A percentile compares a stretch with the other conserved stretches of the same genome.
phyloP scores from a whole-genome alignment of 2,113 vertebrate species.

The Lophius piscatorius region DNA sequence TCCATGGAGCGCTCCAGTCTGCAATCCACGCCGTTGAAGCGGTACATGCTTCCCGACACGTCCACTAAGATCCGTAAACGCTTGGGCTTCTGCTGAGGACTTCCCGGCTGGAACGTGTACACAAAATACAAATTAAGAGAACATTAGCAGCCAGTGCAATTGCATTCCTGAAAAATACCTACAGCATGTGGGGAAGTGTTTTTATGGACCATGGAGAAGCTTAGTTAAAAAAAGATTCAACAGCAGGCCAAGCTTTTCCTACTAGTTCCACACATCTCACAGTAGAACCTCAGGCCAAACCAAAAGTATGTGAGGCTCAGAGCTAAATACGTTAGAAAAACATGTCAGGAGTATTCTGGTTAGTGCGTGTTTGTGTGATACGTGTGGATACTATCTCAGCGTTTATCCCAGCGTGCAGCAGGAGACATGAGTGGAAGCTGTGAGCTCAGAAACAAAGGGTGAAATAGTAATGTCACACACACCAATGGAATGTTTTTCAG shows the following conservation, averaged over 20 bases:
- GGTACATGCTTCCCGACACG: constrained; percentile 97
- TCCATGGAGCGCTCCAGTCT: constrained; percentile 96
- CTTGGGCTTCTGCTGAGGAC: constrained; percentile 94
- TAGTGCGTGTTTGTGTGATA: constrained; percentile 48
- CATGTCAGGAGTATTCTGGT: constrained; percentile 47
- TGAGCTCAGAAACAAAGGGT: constrained; percentile 22
- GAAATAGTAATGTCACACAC: constrained; percentile 60
- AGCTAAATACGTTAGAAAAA: constrained; percentile 53
- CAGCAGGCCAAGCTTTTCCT: constrained; percentile 19
- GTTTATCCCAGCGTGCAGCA: not conserved
- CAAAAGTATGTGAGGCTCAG: constrained; percentile 46
- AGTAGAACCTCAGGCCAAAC: constrained; percentile 21
- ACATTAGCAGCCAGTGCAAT: no score
- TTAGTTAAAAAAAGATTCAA: constrained; percentile 33
- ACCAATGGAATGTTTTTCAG: constrained; percentile 60
- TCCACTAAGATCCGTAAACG: constrained; percentile 89
- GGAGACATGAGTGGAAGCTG: constrained; percentile 16
- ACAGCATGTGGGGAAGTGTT: no score
- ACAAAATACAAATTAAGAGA: not conserved
- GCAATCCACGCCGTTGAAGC: constrained; percentile 93
- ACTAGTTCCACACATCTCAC: constrained; percentile 23
- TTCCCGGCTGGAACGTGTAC: constrained; percentile 81
- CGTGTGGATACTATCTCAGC: constrained; percentile 37
- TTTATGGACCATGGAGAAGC: no score
- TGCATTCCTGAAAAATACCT: no score